Base-by-base conservation (phyloP, 2,888 invertebrate species). In the Brachypterus glaber region DNA sequence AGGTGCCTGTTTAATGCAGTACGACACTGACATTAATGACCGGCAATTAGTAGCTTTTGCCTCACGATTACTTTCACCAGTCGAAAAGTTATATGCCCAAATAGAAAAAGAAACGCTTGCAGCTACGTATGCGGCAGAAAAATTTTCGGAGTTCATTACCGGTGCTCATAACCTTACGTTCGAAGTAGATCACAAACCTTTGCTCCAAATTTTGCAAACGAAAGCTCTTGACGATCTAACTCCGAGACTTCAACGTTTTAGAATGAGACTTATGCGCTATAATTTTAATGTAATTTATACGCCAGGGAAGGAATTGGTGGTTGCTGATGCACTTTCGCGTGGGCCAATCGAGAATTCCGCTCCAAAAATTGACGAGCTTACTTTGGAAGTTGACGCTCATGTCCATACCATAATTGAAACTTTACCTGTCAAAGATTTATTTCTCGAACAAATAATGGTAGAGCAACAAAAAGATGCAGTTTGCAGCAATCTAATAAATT, bases 191-290 rank as follows among this genome's bases (percentile, higher is more conserved):
- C 42, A 42, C 24, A 30, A 31, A 11, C 42, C 42, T 7, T 24
- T 41, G n/a, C 5, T 42, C 9, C 40, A 41, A 24, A 30, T 42
- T 13, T 18, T 31, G 7, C 35, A 41, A 33, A 32, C 40, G 4
- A 42, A 42, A 29, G 32, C 39, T 7, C 30, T 42, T 8, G 40
- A 41, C 25, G 42, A 42, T 18, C 12, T 37, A 9, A 41, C 41
- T 5, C 41, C 41, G 5, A 5, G 21, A 7, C 21, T 21, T 21
- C 41, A 35, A 17, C 13, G 40, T 5, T 40, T 40, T 14, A 17
- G 40, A 21, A 30, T 40, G 2, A 25, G 40, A 21, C 21, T 40
- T n/a, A 37, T 40, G 30, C 18, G 40, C n/a, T 37, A 21, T 21
- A 8, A 15, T 17, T 21, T 7, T 21, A 9, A 21, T 7, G 9